Evolutionary conservation across 1,140 invertebrate genomes (phyloP).

Genomic region (Drosophila obscura): DNA sequence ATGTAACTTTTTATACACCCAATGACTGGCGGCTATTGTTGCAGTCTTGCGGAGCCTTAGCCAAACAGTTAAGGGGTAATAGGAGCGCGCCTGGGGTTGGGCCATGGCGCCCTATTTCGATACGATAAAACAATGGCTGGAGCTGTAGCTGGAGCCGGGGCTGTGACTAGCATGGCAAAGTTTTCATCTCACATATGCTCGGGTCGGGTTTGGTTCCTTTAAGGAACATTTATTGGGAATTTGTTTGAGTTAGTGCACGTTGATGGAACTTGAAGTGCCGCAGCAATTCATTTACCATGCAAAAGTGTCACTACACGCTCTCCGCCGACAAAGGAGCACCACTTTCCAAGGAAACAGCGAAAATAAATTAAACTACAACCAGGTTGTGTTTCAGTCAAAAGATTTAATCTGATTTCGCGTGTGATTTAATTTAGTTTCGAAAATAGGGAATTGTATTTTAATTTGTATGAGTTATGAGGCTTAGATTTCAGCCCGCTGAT

Average conservation of each 20-base stretch:
- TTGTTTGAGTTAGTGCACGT: constrained; percentile 23
- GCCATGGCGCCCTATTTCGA: constrained; percentile 22
- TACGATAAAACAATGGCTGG: constrained; percentile 26
- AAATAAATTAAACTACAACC: too few species aligned
- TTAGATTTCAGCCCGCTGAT: too few species aligned
- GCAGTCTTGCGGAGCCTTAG: constrained; percentile 11
- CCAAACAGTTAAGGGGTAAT: constrained; percentile 11
- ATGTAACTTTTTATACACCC: constrained; percentile 66
- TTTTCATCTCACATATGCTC: constrained; percentile 7
- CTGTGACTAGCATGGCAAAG: constrained; percentile 4
- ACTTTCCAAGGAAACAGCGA: too few species aligned
- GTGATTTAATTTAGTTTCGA: too few species aligned
- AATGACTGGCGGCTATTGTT: constrained; percentile 70
- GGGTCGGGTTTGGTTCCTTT: neutral
- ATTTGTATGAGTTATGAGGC: too few species aligned
- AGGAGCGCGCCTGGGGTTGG: neutral
- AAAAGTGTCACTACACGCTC: neutral
- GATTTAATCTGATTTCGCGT: too few species aligned
- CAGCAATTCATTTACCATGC: constrained; percentile 7
- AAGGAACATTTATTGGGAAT: constrained; percentile 11
- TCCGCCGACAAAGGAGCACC: too few species aligned
- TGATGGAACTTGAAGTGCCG: neutral
- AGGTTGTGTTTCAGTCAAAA: too few species aligned
- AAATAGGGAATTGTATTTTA: too few species aligned
- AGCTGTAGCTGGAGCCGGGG: constrained; percentile 13